Conservation (phyloP, 2,888 invertebrate species). For the Ceratothoa steindachneri region DNA sequence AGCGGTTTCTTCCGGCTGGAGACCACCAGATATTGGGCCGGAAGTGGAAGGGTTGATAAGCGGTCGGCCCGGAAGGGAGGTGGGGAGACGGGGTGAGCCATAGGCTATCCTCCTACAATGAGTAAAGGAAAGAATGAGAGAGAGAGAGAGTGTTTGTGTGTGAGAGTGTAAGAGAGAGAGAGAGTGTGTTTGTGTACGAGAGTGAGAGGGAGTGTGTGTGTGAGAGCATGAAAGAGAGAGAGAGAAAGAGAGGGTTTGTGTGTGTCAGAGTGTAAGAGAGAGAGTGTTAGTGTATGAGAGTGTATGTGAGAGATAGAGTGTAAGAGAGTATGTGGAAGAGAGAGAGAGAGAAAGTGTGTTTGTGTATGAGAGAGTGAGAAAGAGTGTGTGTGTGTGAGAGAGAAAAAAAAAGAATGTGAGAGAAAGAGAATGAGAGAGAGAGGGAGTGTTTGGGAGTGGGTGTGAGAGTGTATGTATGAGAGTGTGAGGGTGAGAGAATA, state of each 20-base stretch:
- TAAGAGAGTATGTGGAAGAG: too few species aligned
- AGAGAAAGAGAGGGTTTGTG: background rate
- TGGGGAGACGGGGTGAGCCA: too few species aligned
- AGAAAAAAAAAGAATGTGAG: too few species aligned
- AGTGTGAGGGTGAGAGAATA: background rate
- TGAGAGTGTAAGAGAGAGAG: background rate
- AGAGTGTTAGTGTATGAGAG: background rate
- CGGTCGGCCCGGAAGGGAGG: too few species aligned
- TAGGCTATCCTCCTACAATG: too few species aligned
- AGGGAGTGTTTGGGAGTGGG: background rate
- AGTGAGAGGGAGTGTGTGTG: background rate
- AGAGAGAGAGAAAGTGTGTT: too few species aligned
- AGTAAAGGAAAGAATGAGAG: background rate
- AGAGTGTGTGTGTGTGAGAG: background rate
- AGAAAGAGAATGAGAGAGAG: background rate
- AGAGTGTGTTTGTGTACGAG: background rate
- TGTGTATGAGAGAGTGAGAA: too few species aligned
- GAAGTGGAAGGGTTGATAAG: too few species aligned
- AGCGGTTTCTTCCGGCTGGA: too few species aligned
- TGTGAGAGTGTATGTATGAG: too few species aligned
- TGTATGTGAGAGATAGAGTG: background rate
- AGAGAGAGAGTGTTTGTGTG: too few species aligned
- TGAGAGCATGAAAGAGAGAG: constrained; percentile 5
- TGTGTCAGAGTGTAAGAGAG: background rate
- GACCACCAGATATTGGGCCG: too few species aligned